Conservation (phyloP, 2,888 invertebrate genomes). For the Chrysodeixis includens region DNA sequence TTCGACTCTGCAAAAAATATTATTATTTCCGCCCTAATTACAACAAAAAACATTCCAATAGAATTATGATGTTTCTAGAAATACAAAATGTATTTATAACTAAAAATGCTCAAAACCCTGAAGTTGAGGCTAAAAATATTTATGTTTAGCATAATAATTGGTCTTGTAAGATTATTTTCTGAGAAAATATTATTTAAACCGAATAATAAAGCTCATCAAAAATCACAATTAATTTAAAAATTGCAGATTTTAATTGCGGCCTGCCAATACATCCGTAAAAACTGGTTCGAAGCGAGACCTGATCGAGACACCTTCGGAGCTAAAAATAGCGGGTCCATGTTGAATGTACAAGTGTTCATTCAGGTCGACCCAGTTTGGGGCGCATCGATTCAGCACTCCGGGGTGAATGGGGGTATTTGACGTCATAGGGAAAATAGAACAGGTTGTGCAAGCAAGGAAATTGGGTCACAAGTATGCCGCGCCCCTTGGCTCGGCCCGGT, state of each 20-base stretch:
- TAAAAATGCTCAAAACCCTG: not conserved
- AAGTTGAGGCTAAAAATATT: conserved; percentile 18
- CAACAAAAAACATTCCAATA: not conserved
- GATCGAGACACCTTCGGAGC: conserved; percentile 68
- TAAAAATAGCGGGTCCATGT: conserved; percentile 79
- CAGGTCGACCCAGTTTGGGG: conserved; percentile 82
- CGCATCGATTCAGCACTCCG: conserved; percentile 84
- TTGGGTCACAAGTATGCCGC: conserved; percentile 77
- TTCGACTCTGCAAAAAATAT: not conserved
- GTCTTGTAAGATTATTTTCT: conserved; percentile 29
- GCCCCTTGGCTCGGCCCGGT: conserved; percentile 59
- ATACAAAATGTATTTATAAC: not conserved
- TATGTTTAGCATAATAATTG: conserved; percentile 33
- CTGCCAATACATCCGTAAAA: conserved; percentile 70
- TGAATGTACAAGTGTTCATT: conserved; percentile 84
- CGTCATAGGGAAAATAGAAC: conserved; percentile 84
- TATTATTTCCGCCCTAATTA: not conserved
- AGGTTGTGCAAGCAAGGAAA: conserved; percentile 80
- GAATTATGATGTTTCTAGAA: not conserved
- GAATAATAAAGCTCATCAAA: conserved; percentile 55
- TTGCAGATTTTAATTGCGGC: conserved; percentile 66
- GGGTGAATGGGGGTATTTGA: conserved; percentile 84
- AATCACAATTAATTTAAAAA: conserved; percentile 61
- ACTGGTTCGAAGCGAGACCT: conserved; percentile 71
- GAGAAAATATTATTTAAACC: conserved; percentile 52